Conservation (phyloP, 2,888 invertebrate genomes). For the Scrobipalpa atriplicella region DNA sequence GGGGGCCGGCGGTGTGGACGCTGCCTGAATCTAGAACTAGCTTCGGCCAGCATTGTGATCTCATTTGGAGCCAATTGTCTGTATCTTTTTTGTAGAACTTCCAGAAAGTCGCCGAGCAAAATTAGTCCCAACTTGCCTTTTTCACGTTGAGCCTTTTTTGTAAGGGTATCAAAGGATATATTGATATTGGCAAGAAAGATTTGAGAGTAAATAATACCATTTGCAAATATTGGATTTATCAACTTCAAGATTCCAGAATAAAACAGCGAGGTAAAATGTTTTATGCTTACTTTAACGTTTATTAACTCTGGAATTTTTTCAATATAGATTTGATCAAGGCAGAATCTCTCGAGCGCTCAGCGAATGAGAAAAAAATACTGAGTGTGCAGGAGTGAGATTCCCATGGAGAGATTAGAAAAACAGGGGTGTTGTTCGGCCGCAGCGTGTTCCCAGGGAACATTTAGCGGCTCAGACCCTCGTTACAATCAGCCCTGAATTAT, state of each 20-base stretch:
- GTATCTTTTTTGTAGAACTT: conserved; percentile 16
- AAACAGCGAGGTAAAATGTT: conserved; percentile 47
- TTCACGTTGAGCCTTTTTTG: conserved; percentile 3
- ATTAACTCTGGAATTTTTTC: background rate
- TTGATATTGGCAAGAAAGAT: background rate
- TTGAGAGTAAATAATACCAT: background rate
- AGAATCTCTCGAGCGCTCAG: background rate
- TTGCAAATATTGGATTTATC: conserved; percentile 24
- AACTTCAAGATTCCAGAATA: conserved; percentile 42
- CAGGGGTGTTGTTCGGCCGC: conserved; percentile 57
- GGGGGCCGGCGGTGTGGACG: conserved; percentile 63
- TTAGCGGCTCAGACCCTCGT: conserved; percentile 74
- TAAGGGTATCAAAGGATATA: background rate
- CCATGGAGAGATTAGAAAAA: conserved; percentile 61
- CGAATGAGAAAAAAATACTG: conserved; percentile 33
- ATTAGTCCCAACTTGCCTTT: background rate
- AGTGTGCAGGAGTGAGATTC: conserved; percentile 51
- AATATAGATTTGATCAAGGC: conserved; percentile 1
- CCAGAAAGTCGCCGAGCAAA: background rate
- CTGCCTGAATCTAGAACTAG: conserved; percentile 63
- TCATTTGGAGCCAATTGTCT: conserved; percentile 49
- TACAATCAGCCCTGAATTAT: conserved; percentile 78
- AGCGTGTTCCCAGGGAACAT: conserved; percentile 66
- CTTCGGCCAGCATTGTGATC: conserved; percentile 52
- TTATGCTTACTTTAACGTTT: conserved; percentile 38